phyloP scores from a whole-genome alignment of 2,797 vertebrate species.

The Pitangus sulphuratus region DNA sequence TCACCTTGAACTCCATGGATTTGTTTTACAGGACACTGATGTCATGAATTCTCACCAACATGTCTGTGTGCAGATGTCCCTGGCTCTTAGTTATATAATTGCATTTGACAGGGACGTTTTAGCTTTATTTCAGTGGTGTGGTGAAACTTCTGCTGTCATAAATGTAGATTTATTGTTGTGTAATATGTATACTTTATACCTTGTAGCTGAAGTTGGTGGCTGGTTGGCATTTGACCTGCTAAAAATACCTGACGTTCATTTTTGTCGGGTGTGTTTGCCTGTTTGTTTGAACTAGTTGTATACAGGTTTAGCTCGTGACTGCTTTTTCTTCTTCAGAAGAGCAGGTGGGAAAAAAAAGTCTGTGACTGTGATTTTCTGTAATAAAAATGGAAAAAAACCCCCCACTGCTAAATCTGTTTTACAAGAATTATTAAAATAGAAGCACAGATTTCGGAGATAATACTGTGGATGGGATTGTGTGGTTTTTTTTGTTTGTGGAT shows the following conservation, averaged over 20 bases:
- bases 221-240: not conserved
- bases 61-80: not conserved
- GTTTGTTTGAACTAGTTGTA: not conserved
- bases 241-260: not conserved
- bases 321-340: not conserved
- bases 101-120: not conserved
- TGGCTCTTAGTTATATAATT: not conserved
- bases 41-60: not conserved
- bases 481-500: not conserved
- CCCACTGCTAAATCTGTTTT: not conserved
- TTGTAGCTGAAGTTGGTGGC: not conserved
- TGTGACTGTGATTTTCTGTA: not conserved
- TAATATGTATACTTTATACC: not conserved
- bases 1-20: not conserved
- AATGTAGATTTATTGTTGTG: not conserved
- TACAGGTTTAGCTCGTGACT: not conserved
- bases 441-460: not conserved
- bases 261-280: not conserved
- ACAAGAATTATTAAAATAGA: not conserved
- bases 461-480: too few relatives aligned
- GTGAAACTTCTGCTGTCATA: not conserved
- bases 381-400: not conserved
- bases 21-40: not conserved
- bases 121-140: not conserved
- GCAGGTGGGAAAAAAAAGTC: not conserved